These are phyloP conservation scores for Theonella swinhoei DNA, from an alignment of 37 sponge, comb jelly and placozoan species.

Conservation along the genomic window DNA sequence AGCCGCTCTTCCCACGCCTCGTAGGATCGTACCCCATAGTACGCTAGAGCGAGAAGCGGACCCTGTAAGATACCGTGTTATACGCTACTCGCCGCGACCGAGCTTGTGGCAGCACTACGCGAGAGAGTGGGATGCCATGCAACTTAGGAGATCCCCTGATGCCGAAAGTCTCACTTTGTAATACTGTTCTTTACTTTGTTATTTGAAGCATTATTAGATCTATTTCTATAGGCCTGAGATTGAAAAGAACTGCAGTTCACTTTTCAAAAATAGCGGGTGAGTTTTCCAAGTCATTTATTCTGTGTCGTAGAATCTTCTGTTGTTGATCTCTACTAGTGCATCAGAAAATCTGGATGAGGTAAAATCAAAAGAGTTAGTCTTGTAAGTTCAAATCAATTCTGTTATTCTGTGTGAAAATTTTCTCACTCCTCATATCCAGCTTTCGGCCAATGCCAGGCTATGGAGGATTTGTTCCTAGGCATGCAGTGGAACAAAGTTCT, in stretches of 20 bases:
- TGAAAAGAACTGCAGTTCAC: background rate
- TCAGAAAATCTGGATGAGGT: no score
- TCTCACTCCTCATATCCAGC: constrained; percentile 44
- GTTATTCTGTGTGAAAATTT: no score
- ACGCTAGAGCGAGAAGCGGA: constrained; percentile 39
- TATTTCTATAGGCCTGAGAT: background rate
- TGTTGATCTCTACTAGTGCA: no score
- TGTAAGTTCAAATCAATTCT: no score
- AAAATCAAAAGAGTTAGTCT: no score
- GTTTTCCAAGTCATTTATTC: no score
- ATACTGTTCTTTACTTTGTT: no score
- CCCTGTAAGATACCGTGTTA: background rate
- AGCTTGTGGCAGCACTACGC: constrained; percentile 49
- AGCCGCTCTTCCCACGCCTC: constrained; percentile 18
- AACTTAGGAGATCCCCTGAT: constrained; percentile 14
- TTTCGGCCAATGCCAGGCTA: constrained; percentile 62
- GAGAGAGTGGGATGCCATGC: constrained; percentile 50
- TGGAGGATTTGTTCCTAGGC: constrained; percentile 48
- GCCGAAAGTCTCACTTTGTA: background rate
- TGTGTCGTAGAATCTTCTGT: no score
- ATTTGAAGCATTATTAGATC: no score
- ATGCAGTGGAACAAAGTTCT: constrained; percentile 7
- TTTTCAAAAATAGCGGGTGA: no score
- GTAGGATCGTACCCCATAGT: background rate
- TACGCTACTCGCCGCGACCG: background rate